Conservation (phyloP, 1,140 invertebrate genomes). For the Bombus cullumanus region DNA sequence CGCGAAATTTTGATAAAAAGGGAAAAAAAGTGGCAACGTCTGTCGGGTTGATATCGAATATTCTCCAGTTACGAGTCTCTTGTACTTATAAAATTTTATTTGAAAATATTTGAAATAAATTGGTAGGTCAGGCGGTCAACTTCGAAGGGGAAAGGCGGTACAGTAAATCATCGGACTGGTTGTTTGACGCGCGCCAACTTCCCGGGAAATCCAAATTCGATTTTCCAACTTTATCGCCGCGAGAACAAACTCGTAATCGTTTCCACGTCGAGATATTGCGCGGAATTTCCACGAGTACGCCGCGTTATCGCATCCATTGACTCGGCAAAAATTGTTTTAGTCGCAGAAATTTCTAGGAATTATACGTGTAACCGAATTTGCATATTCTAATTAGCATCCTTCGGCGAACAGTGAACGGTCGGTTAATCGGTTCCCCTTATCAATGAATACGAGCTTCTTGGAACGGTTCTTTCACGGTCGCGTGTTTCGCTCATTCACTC, state of each 20-base stretch:
- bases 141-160: too few species aligned
- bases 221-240: neutral
- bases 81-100: neutral
- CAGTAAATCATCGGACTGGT: too few species aligned
- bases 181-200: neutral
- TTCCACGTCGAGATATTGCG: neutral
- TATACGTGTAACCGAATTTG: conserved; percentile 41
- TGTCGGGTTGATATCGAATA: too few species aligned
- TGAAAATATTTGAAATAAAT: neutral
- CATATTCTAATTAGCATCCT: conserved; percentile 54
- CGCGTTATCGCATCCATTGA: neutral
- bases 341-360: conserved; percentile 29
- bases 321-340: neutral
- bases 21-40: neutral
- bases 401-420: conserved; percentile 42
- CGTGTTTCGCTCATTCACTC: conserved; percentile 59
- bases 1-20: neutral
- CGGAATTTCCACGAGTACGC: neutral
- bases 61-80: too few species aligned
- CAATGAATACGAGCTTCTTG: conserved; percentile 60
- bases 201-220: conserved; percentile 23
- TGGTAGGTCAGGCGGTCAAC: too few species aligned
- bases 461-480: conserved; percentile 57
- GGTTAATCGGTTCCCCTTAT: conserved; percentile 49
- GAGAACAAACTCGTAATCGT: neutral